phyloP scores from a whole-genome alignment of 92 coral and sea anemone species.

The Porites rus region DNA sequence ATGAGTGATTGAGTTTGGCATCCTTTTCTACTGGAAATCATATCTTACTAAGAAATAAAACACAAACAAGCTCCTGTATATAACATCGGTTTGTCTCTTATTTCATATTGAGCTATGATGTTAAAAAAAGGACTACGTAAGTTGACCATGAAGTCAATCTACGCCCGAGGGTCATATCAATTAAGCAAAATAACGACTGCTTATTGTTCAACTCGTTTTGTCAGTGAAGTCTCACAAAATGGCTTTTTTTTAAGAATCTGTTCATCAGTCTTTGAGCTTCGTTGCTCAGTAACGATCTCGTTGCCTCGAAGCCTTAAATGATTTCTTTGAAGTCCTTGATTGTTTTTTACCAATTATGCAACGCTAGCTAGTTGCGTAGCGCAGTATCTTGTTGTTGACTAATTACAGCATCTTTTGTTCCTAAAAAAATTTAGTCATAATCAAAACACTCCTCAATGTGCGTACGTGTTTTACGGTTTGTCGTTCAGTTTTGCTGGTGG shows the following conservation, averaged over 20 bases:
- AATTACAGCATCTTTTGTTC: background rate
- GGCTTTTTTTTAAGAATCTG: conserved; percentile 1
- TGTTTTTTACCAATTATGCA: background rate
- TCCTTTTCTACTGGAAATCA: background rate
- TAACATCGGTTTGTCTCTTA: background rate
- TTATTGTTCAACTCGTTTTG: background rate
- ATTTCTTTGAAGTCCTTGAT: background rate
- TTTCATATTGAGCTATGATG: conserved; percentile 5
- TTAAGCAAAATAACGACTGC: background rate
- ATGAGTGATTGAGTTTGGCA: background rate
- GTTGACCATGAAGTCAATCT: background rate
- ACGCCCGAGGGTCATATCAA: background rate
- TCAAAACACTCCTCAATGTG: background rate
- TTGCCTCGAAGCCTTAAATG: background rate
- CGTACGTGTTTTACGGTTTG: conserved; percentile 7
- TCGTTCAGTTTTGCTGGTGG: background rate
- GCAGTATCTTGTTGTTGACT: background rate
- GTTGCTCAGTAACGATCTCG: conserved; percentile 1
- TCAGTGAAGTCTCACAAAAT: background rate
- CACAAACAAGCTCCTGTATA: background rate
- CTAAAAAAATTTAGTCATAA: background rate
- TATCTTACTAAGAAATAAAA: background rate
- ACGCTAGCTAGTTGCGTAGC: conserved; percentile 1
- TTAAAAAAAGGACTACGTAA: background rate
- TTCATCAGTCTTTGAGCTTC: background rate